A percentile compares a stretch with the other conserved stretches of the same genome.
These are phyloP conservation scores for Ivindomyrus marchei DNA, from an alignment of 2,113 vertebrate species.

Conservation along the genomic window DNA sequence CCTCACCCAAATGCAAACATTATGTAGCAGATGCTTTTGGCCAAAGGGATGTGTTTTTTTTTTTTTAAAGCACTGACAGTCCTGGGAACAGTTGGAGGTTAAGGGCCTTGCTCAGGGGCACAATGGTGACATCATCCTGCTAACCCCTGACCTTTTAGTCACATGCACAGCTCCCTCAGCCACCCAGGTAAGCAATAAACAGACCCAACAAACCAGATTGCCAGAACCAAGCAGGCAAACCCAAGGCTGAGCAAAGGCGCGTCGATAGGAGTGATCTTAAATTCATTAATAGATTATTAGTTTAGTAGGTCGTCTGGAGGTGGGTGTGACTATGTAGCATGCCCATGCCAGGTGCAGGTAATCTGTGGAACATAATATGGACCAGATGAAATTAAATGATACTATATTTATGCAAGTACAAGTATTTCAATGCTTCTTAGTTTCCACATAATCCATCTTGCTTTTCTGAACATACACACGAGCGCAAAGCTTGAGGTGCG, in stretches of 20 bases:
- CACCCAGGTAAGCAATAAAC: background rate
- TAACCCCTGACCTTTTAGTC: background rate
- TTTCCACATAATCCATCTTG: background rate
- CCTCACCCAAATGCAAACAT: background rate
- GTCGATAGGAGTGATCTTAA: background rate
- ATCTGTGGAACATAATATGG: background rate
- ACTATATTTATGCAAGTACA: background rate
- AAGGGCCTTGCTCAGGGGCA: background rate
- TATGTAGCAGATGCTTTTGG: background rate
- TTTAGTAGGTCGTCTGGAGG: background rate
- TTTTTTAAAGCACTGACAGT: background rate
- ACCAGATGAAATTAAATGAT: background rate
- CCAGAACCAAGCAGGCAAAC: background rate
- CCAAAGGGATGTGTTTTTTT: background rate
- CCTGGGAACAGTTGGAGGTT: background rate
- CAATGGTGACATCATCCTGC: background rate
- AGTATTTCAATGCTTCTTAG: background rate
- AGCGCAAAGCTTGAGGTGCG: background rate
- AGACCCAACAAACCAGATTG: background rate
- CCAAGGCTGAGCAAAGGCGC: background rate
- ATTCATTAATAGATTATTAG: background rate
- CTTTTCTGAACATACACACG: background rate
- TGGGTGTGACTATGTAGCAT: background rate
- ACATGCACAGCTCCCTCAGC: background rate
- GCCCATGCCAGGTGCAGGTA: background rate